phyloP scores from a whole-genome alignment of 2,113 vertebrate genomes.

The Platysternon megacephalum region DNA sequence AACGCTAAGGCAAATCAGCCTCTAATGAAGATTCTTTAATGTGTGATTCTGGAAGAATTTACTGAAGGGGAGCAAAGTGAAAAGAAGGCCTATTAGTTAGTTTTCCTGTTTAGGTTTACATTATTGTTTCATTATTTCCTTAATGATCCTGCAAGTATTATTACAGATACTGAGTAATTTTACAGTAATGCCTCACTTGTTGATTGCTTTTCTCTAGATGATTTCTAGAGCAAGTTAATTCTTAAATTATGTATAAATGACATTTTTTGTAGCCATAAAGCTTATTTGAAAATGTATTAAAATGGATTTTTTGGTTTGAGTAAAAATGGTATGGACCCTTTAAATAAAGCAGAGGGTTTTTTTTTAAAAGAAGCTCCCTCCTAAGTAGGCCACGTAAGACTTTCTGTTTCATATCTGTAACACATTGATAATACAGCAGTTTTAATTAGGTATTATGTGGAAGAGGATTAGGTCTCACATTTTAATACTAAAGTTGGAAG shows the following conservation, averaged over 20 bases:
- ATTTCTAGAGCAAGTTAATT: neutral
- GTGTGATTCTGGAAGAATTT: neutral
- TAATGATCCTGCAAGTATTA: neutral
- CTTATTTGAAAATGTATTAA: neutral
- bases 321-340: neutral
- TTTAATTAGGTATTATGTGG: constrained; percentile 55
- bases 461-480: constrained; percentile 20
- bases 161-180: neutral
- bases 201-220: neutral
- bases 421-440: constrained; percentile 25
- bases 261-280: neutral
- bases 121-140: neutral
- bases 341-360: neutral
- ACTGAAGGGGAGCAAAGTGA: neutral
- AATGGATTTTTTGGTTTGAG: neutral
- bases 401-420: neutral
- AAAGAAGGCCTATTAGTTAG: neutral
- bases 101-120: neutral
- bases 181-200: neutral
- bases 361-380: neutral
- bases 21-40: neutral
- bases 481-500: constrained; percentile 40
- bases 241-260: neutral
- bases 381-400: neutral
- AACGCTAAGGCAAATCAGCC: neutral